Conservation (phyloP, 2,113 vertebrate species). For the Hydropotes inermis region DNA sequence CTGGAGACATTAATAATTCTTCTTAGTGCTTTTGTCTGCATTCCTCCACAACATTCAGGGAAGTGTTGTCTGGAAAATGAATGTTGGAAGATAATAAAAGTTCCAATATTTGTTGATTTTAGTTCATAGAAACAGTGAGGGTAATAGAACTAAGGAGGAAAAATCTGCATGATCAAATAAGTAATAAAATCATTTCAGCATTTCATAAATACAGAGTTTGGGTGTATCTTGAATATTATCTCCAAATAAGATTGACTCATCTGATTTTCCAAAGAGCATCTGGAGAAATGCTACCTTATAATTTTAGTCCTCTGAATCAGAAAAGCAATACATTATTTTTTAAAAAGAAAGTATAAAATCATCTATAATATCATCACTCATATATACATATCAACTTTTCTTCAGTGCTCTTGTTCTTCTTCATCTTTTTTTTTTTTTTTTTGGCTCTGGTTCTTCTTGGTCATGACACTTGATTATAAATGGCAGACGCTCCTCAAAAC, state of each 20-base stretch:
- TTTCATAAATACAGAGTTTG: slow-evolving; percentile 1
- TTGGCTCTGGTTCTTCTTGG: neutral
- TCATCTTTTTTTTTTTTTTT: neutral
- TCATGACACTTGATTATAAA: neutral
- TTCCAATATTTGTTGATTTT: neutral
- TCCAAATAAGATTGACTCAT: neutral
- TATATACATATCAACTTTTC: neutral
- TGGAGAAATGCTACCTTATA: neutral
- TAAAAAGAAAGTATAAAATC: neutral
- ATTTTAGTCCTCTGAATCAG: neutral
- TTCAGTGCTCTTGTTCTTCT: neutral
- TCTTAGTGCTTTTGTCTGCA: neutral
- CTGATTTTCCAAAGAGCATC: neutral
- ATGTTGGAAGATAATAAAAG: rapidly evolving
- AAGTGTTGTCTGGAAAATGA: neutral
- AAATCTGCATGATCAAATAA: neutral
- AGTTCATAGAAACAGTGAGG: neutral
- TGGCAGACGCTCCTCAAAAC: neutral
- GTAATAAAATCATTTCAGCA: neutral
- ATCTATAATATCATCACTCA: neutral
- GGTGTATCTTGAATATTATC: neutral
- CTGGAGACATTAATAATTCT: neutral
- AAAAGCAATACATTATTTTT: neutral
- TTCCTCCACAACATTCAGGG: neutral
- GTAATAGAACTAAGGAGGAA: neutral